Conservation (phyloP, 2,113 vertebrate species). For the Cephalopterus ornatus region DNA sequence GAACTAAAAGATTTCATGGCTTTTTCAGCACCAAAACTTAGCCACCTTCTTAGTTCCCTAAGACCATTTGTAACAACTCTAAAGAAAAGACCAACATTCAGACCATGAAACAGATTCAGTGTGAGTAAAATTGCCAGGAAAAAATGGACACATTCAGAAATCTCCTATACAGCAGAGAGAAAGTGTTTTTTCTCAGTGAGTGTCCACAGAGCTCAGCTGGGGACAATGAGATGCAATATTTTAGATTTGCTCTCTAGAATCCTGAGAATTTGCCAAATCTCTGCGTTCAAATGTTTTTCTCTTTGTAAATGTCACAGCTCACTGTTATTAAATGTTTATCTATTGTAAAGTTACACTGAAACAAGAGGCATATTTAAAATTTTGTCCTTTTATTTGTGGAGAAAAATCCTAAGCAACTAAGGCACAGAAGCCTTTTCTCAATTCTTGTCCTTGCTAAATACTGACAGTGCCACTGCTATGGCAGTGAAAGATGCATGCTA, state of each 20-base stretch:
- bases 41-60: not conserved
- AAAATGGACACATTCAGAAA: not conserved
- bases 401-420: not conserved
- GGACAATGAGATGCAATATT: not conserved
- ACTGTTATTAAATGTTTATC: constrained; percentile 8
- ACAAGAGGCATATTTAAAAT: constrained; percentile 12
- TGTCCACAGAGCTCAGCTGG: not conserved
- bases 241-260: constrained; percentile 16
- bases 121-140: not conserved
- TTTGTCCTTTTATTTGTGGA: not conserved
- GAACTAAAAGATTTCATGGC: not conserved
- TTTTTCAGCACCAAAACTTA: not conserved
- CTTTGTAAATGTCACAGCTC: constrained; percentile 33
- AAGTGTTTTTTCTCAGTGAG: not conserved
- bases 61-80: not conserved
- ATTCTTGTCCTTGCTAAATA: not conserved
- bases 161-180: not conserved
- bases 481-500: not conserved
- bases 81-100: not conserved
- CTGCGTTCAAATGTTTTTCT: not conserved
- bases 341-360: not conserved
- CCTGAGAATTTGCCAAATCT: not conserved
- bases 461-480: not conserved
- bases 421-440: not conserved
- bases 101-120: not conserved